phyloP scores from a whole-genome alignment of 53 echinoderm and acorn worm species.

The Arbacia lixula region DNA sequence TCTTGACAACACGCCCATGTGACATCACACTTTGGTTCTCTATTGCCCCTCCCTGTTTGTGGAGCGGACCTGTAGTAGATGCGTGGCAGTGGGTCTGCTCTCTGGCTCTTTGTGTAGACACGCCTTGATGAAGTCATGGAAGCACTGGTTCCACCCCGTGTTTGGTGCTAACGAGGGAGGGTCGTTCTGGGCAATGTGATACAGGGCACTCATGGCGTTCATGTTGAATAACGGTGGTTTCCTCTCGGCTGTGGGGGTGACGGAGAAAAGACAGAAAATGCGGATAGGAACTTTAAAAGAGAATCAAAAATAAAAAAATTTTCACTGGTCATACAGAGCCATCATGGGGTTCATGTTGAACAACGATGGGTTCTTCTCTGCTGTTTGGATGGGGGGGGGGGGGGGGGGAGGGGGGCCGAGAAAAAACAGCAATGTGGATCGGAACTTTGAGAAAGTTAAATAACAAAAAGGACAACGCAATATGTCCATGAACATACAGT shows the following conservation, averaged over 20 bases:
- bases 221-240: constrained; percentile 99
- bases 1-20: not conserved
- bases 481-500: too few species aligned
- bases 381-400: too few species aligned
- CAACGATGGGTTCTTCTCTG: constrained; percentile 2
- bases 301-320: too few species aligned
- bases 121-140: constrained; percentile 85
- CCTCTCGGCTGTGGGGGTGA: constrained; percentile 82
- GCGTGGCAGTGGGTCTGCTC: constrained; percentile 79
- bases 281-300: not conserved
- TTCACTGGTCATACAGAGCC: too few species aligned
- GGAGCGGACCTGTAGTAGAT: constrained; percentile 71
- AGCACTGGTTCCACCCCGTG: constrained; percentile 80
- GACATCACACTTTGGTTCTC: not conserved
- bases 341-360: too few species aligned
- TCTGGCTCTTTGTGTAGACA: constrained; percentile 93
- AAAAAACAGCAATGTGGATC: too few species aligned
- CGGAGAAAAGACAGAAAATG: not conserved
- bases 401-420: too few species aligned
- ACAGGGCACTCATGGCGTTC: constrained; percentile 99
- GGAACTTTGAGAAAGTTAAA: too few species aligned
- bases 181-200: constrained; percentile 99
- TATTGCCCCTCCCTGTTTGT: not conserved
- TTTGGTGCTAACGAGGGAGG: constrained; percentile 77
- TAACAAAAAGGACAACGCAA: too few species aligned